Percentiles rank a stretch among this genome's conserved stretches.
Evolutionary conservation across 2,797 vertebrate genomes (phyloP).

Genomic region (Amblyraja radiata): DNA sequence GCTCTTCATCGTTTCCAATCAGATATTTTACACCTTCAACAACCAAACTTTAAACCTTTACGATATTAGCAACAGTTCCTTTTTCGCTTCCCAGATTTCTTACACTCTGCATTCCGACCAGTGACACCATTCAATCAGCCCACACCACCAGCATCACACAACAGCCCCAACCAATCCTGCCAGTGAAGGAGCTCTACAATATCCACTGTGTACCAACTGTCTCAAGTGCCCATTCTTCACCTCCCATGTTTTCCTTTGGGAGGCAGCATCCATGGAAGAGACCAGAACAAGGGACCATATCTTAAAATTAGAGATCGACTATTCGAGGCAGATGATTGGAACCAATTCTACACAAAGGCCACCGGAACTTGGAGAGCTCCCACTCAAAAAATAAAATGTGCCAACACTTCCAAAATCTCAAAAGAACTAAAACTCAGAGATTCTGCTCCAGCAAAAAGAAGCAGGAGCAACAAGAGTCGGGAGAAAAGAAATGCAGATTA

Average conservation of each 20-base stretch:
- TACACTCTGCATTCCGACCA: not conserved
- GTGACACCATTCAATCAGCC: not conserved
- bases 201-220: not conserved
- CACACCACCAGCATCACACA: not conserved
- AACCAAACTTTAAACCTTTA: not conserved
- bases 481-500: not conserved
- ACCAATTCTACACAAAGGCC: not conserved
- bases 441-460: not conserved
- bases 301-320: not conserved
- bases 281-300: not conserved
- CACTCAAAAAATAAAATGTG: not conserved
- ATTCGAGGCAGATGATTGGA: not conserved
- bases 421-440: not conserved
- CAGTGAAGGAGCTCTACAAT: not conserved
- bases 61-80: not conserved
- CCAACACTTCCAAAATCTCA: not conserved
- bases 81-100: not conserved
- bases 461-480: not conserved
- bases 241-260: not conserved
- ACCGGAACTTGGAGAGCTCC: not conserved
- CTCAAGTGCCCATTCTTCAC: not conserved
- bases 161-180: not conserved
- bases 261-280: not conserved
- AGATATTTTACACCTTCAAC: not conserved
- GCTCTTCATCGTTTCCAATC: not conserved